Conservation (phyloP, 2,797 vertebrate genomes). For the Scleropages formosus region DNA sequence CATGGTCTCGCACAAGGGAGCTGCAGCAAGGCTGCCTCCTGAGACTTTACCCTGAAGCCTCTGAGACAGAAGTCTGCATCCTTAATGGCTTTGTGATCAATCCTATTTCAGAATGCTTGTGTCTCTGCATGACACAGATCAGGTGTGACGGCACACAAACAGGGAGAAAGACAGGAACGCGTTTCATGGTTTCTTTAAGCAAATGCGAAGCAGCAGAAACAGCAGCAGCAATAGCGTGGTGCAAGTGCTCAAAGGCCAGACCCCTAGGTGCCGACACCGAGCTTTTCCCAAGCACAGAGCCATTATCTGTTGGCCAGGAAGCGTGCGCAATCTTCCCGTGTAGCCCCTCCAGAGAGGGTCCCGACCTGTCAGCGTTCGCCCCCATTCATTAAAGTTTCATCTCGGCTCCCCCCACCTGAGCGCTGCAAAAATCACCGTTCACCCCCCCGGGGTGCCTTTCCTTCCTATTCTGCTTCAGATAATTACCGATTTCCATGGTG, state of each 20-base stretch:
- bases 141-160: not conserved
- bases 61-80: not conserved
- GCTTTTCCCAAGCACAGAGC: constrained; percentile 1
- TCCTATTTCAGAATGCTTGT: too few relatives aligned
- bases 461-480: constrained; percentile 27
- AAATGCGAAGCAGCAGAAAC: constrained; percentile 2
- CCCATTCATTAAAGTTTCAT: constrained; percentile 29
- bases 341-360: not conserved
- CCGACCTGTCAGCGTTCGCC: constrained; percentile 4
- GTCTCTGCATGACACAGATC: not conserved
- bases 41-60: too few relatives aligned
- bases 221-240: not conserved
- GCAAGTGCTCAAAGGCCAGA: not conserved
- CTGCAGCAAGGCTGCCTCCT: too few relatives aligned
- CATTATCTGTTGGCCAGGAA: constrained; percentile 19
- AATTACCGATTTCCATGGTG: constrained; percentile 26
- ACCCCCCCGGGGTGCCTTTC: constrained; percentile 22
- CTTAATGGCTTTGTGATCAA: not conserved
- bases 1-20: not conserved
- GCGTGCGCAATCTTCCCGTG: constrained; percentile 9
- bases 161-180: not conserved
- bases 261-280: not conserved
- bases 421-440: constrained; percentile 12
- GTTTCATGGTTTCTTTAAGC: not conserved
- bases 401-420: constrained; percentile 15